Evolutionary conservation across 2,797 vertebrate genomes (phyloP), one percentile per base, ranked within the genome.

Genomic region (Poeciliopsis turneri): DNA sequence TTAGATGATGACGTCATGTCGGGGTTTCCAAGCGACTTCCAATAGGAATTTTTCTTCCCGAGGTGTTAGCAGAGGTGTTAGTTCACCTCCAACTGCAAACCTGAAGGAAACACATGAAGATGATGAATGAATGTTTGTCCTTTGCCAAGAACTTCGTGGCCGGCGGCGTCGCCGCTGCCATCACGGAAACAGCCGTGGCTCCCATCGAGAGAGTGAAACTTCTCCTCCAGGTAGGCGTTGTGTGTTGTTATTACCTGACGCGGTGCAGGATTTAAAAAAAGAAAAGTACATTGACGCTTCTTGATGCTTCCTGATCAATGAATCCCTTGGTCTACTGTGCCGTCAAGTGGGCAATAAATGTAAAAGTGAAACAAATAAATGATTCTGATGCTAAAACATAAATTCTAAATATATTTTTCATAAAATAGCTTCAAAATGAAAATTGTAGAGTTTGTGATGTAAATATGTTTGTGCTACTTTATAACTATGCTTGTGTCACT

Each of bases 151-250:
- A 97, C 89, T 96, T 97, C 91, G 83, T 96, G 93, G 96, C 96
- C 2, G 96, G 96, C 81, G 96, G 96, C 10, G 93, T 96, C n/a
- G 93, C 96, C 57, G 96, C 96, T 78, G 96, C 96, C 68, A 95
- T 97, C 84, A 96, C 96, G 72, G 96, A 97, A 89, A 97, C 96
- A 84, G 96, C 96, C 49, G 96, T 96, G 28, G 96, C 96, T n/a
- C 96, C 96, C 59, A 97, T 97, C 74, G 96, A 97, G 88, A 95
- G 96, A 92, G 96, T 97, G 75, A 97, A 97, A 84, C 94, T 97
- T 18, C 95, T 97, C 11, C 95, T 97, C 70, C 96, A 97, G 95
- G 96, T 96, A 68, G 86, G 84, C 72, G 15, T 39, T 39, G 39
- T 39, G 84, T 70, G 15, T 39, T 39, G 39, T 39, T 9, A 13